These are phyloP conservation scores for Nephrotoma guestfalica DNA, from an alignment of 2,888 invertebrate genomes.

Conservation along the genomic window DNA sequence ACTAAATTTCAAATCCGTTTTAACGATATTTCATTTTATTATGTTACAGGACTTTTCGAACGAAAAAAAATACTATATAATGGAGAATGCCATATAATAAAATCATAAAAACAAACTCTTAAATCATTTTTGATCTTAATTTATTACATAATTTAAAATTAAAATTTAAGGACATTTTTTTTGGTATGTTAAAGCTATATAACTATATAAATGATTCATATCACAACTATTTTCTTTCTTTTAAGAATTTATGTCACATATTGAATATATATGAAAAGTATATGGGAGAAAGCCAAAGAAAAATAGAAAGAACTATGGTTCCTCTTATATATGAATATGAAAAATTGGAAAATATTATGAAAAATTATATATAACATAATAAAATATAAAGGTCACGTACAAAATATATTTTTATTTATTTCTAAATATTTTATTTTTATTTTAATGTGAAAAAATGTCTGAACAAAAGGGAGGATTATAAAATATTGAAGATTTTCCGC, in stretches of 20 bases:
- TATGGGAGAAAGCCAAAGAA: neutral
- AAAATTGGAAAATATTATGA: neutral
- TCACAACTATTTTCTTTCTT: constrained; percentile 1
- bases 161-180: neutral
- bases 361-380: constrained; percentile 1
- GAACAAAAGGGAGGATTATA: neutral
- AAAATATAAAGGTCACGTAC: constrained; percentile 4
- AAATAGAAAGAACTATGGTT: neutral
- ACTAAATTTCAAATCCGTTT: neutral
- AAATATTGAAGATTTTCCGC: neutral
- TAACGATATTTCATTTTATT: neutral
- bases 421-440: neutral
- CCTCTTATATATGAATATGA: neutral
- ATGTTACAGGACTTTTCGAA: neutral
- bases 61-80: neutral
- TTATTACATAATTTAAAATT: neutral
- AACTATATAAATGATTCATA: neutral
- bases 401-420: neutral
- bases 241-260: constrained; percentile 4
- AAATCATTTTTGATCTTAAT: neutral
- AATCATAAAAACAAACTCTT: neutral
- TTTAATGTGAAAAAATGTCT: neutral
- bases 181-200: neutral
- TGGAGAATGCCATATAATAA: neutral
- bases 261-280: neutral